These are phyloP conservation scores for Drosophila buzzatii DNA, from an alignment of 2,888 invertebrate genomes.

Conservation along the genomic window DNA sequence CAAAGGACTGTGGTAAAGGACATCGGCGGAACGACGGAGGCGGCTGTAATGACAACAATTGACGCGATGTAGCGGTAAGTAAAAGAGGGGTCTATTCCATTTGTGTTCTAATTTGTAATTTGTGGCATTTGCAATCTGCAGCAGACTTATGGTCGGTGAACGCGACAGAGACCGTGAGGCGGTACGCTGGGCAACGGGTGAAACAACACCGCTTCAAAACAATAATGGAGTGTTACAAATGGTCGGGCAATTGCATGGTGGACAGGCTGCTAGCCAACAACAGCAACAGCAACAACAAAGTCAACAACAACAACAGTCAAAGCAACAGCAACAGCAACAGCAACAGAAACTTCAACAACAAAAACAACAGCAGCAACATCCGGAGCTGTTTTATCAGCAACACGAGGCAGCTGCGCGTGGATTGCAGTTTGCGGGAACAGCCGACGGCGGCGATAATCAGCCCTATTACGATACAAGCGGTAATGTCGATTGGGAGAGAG, in stretches of 20 bases:
- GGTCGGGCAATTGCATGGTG: slow-evolving; percentile 85
- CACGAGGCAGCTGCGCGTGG: slow-evolving; percentile 82
- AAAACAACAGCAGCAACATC: slow-evolving; percentile 49
- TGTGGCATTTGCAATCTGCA: slow-evolving; percentile 47
- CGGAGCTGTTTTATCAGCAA: slow-evolving; percentile 63
- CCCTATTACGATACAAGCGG: slow-evolving; percentile 84
- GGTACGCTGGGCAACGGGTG: slow-evolving; percentile 86
- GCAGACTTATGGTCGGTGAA: slow-evolving; percentile 86
- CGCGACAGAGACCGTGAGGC: slow-evolving; percentile 86
- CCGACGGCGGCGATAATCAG: slow-evolving; percentile 84
- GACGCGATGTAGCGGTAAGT: slow-evolving; percentile 86
- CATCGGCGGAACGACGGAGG: slow-evolving; percentile 38
- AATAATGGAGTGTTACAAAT: slow-evolving; percentile 86
- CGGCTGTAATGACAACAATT: slow-evolving; percentile 84
- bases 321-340: slow-evolving; percentile 67
- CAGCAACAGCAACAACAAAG: slow-evolving; percentile 65
- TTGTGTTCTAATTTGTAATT: background rate
- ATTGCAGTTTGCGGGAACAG: slow-evolving; percentile 69
- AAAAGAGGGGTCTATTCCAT: background rate
- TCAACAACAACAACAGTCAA: slow-evolving; percentile 49
- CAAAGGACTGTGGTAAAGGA: slow-evolving; percentile 9
- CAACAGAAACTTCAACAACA: slow-evolving; percentile 51
- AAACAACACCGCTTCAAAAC: slow-evolving; percentile 86
- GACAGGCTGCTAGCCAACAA: slow-evolving; percentile 85
- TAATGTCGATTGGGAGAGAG: slow-evolving; percentile 84